Evolutionary conservation across 2,113 vertebrate genomes (phyloP), one percentile per base, ranked within the genome.

Genomic region (Bostrychus sinensis): DNA sequence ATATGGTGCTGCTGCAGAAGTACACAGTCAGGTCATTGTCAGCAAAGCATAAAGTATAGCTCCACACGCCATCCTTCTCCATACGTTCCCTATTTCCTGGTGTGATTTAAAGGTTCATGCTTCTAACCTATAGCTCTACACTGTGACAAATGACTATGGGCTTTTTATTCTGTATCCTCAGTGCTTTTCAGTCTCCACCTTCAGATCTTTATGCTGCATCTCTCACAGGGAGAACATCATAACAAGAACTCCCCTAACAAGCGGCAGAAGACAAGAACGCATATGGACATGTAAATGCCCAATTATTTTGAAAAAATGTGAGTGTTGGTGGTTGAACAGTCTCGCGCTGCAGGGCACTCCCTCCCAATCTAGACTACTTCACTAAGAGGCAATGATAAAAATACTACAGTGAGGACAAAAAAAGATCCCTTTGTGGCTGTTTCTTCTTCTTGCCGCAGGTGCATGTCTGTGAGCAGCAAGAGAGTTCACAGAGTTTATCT

Each of bases 331-430:
- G 26, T 7, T 51, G 26, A 64, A 58, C 37, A 77, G 65, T 66
- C 46, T 1, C 50, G 32, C 14, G 75, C 85, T 77, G 34, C 28
- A 61, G 74, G 80, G 80, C 71, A 62, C 58, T 64, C 50, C 64
- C 69, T 70, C 46, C 38, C 56, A 9, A 28, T 70, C 66, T 54
- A 6, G 56, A 78, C 73, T 25, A 55, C 72, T 59, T 64, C 72
- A 62, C 76, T 82, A 62, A 71, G 63, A 79, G 62, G 12, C 65
- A 58, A 70, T 62, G 75, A 82, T 85, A 83, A 84, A 85, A 88
- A 88, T 89, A 86, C 70, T 62, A 71, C 73, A 22, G 16, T 73
- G 66, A 81, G 62, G 83, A 81, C 81, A 77, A 56, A 62, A 77
- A 80, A 75, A 75, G 54, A 84, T 73, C 66, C 65, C 57, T 37